A percentile compares a stretch with the other conserved stretches of the same genome.
These are phyloP conservation scores for Moxostoma hubbsi DNA, from an alignment of 2,797 vertebrate species.

Conservation along the genomic window DNA sequence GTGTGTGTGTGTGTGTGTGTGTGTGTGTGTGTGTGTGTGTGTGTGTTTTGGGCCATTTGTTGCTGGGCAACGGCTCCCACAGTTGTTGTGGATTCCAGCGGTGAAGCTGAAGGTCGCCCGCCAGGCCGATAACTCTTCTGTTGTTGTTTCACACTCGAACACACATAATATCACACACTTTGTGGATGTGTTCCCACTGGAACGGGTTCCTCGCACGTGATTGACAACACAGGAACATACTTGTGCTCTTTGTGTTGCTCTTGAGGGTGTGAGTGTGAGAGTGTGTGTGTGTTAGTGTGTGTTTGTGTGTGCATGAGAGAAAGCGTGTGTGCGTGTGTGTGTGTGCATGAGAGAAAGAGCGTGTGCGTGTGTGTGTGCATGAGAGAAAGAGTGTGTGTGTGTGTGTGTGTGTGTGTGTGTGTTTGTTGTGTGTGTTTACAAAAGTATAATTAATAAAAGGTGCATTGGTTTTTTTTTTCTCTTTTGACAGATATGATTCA, in stretches of 20 bases:
- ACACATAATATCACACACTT: conserved; percentile 34
- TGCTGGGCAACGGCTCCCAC: conserved; percentile 42
- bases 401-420: background rate
- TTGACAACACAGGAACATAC: background rate
- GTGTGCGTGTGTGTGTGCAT: conserved; percentile 1
- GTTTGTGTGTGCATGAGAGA: background rate
- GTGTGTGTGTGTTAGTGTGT: conserved; percentile 5
- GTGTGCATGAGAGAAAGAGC: background rate
- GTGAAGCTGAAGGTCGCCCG: conserved; percentile 55
- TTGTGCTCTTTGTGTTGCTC: conserved; percentile 1
- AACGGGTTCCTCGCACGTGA: conserved; percentile 24
- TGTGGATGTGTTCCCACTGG: conserved; percentile 26
- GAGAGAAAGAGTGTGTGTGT: background rate
- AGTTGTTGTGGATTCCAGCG: conserved; percentile 57
- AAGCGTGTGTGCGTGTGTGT: background rate
- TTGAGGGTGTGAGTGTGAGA: background rate
- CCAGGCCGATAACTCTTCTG: conserved; percentile 52
- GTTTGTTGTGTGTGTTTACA: background rate
- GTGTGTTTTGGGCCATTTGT: conserved; percentile 48
- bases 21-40: conserved; percentile 26
- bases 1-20: conserved; percentile 28
- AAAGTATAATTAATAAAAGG: too few species aligned
- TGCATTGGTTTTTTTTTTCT: background rate
- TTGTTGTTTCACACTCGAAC: conserved; percentile 45
- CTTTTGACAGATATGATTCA: background rate